Base-by-base conservation (phyloP, 2,113 vertebrate genomes). In the Petaurus breviceps region DNA sequence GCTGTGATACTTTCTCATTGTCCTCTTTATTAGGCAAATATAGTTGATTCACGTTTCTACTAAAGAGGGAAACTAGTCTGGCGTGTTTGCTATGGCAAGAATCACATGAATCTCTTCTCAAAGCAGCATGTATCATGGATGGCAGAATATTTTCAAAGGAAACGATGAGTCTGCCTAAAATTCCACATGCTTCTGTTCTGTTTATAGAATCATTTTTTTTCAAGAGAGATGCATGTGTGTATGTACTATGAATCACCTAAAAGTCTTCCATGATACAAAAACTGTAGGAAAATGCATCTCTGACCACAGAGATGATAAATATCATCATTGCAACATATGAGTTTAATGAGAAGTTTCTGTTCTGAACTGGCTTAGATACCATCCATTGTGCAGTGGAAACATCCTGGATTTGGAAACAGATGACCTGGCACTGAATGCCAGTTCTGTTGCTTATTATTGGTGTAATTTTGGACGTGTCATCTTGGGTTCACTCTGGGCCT, bases 51-150 rank as follows among this genome's bases (percentile, higher is more conserved):
- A 95, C 84, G 1, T 37, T 91, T 97, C 23, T 89, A 28, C 95
- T 94, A 97, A 95, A 96, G 97, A 96, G 92, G 84, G 25, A 5
- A 96, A n/a, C 91, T 92, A 52, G 37, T 46, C 92, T 90, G 51
- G 52, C 94, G 22, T 61, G 25, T 96, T 91, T 95, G 89, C 51
- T 89, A 9, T 55, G 50, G 55, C 19, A 46, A 93, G 96, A 97
- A 92, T 96, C 96, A 95, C 5, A 10, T 89, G 51, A 89, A 93
- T n/a, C 96, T 89, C 57, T 96, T 57, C 94, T 97, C 51, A 52
- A 49, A 94, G 92, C n/a, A 97, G 37, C 97, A 47, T 97, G 97
- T 97, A 95, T 96, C 90, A 49, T 47, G 37, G 89, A 90, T 95
- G 19, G 84, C 68, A 97, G 47, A 93, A 93, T 95, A 89, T 92